A percentile compares a stretch with the other conserved stretches of the same genome.
Conservation (phyloP, 2,113 vertebrate genomes). For the Seriola rivoliana region DNA sequence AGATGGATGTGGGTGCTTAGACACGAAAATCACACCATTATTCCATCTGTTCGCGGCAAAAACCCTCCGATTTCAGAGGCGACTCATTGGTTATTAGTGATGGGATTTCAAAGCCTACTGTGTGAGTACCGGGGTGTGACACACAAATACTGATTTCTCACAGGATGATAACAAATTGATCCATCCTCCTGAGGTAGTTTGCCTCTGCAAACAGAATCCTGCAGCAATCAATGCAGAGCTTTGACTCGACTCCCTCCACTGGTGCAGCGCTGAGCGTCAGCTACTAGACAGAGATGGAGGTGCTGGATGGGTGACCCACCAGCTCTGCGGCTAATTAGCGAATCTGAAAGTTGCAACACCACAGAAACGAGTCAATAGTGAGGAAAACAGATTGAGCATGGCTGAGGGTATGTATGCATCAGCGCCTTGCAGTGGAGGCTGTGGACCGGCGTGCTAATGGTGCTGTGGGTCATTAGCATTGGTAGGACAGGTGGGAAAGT, state of each 20-base stretch:
- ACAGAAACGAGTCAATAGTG: constrained; percentile 23
- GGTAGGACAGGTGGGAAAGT: constrained; percentile 64
- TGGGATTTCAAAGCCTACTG: constrained; percentile 56
- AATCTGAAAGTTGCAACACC: constrained; percentile 34
- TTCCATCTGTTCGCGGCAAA: constrained; percentile 40
- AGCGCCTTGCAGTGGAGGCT: constrained; percentile 16
- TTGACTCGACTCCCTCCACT: constrained; percentile 20
- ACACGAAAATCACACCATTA: constrained; percentile 47
- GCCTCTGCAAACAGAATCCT: constrained; percentile 52
- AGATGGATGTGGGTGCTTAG: constrained; percentile 58
- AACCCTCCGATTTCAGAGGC: neutral
- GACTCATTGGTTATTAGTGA: constrained; percentile 49
- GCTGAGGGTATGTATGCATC: constrained; percentile 12
- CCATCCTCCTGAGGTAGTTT: constrained; percentile 42
- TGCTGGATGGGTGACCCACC: constrained; percentile 21
- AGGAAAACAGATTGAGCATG: constrained; percentile 18
- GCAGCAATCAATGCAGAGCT: constrained; percentile 53
- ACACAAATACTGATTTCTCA: constrained; percentile 70
- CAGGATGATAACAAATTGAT: constrained; percentile 74
- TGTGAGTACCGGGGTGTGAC: constrained; percentile 55
- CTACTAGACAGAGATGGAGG: constrained; percentile 10
- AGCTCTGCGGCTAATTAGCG: constrained; percentile 51
- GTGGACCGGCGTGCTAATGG: constrained; percentile 30
- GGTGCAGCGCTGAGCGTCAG: constrained; percentile 34
- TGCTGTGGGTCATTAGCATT: constrained; percentile 52